A percentile compares a stretch with the other conserved stretches of the same genome.
Evolutionary conservation across 2,888 invertebrate species (phyloP).

Genomic region (Tholera decimalis): DNA sequence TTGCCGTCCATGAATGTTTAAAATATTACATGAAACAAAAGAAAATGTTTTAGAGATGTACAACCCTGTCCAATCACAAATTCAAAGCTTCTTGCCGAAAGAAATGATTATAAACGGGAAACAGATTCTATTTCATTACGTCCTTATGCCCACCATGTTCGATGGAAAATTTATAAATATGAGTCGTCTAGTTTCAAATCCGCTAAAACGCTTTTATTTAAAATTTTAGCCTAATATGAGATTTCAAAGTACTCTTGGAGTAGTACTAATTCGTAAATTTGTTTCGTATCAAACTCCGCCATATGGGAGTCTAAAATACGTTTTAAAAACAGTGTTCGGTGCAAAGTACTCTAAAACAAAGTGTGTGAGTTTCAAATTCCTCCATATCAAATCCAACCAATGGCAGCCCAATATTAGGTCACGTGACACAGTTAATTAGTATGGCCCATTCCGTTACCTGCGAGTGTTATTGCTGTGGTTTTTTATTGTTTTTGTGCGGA

Average conservation of each 20-base stretch:
- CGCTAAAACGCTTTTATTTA: no score
- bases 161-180: no score
- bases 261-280: not conserved
- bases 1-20: no score
- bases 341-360: not conserved
- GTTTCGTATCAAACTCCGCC: not conserved
- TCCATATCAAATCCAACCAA: not conserved
- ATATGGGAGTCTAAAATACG: not conserved
- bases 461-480: not conserved
- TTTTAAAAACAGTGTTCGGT: not conserved
- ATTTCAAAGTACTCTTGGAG: not conserved
- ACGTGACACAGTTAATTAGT: conserved; percentile 1
- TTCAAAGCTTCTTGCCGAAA: no score
- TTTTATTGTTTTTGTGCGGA: conserved; percentile 4
- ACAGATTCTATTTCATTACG: no score
- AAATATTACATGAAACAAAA: no score
- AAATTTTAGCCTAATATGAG: no score
- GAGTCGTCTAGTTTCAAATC: no score
- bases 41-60: no score
- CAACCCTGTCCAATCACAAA: no score
- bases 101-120: no score
- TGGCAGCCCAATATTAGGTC: conserved; percentile 1
- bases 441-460: not conserved
- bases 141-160: no score
- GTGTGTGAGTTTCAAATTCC: conserved; percentile 1